Evolutionary conservation across 2,113 vertebrate species (phyloP), one percentile per base, ranked within the genome.

Genomic region (Pterophyllum scalare): DNA sequence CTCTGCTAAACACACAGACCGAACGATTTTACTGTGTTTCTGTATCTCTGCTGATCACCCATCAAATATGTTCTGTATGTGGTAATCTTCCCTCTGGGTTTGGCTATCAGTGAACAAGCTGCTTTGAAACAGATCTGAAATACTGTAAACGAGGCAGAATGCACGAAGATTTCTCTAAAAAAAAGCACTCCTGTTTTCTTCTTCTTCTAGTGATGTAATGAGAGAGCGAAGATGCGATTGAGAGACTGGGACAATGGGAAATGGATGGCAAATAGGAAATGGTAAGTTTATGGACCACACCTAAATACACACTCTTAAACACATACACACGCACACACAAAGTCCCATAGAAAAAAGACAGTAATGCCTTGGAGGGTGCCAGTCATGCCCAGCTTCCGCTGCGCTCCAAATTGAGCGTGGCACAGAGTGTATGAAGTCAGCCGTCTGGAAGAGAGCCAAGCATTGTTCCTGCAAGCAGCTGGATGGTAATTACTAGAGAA

Each of bases 401-500:
- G 92, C 62, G 87, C 90, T 92, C 92, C 82, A 94, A 94, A 94
- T 94, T 92, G 92, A 94, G 92, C 87, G 83, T 93, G 94, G 93
- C 92, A 92, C 92, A 91, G 91, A 91, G 91, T 91, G 87, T 93
- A 93, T 94, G 91, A 94, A 95, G 91, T 95, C 93, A 92, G 91
- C 83, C 83, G 83, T 59, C 89, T 94, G 93, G 94, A 93, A 92
- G 92, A 94, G 86, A 85, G 93, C 93, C 94, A 94, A 79, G 85
- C 90, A 93, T 95, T 94, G 94, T 95, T 94, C 91, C 89, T 82
- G 65, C 43, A 43, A 92, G 93, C 93, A 94, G 93, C 92, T 94
- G 94, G 93, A 93, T 90, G 87, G 89, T 92, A 90, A 94, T 92
- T 94, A 91, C 91, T 77, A 58, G 74, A 77, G 80, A 89, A 82